Base-by-base conservation (phyloP, 2,888 invertebrate species). In the Sphinx pinastri region DNA sequence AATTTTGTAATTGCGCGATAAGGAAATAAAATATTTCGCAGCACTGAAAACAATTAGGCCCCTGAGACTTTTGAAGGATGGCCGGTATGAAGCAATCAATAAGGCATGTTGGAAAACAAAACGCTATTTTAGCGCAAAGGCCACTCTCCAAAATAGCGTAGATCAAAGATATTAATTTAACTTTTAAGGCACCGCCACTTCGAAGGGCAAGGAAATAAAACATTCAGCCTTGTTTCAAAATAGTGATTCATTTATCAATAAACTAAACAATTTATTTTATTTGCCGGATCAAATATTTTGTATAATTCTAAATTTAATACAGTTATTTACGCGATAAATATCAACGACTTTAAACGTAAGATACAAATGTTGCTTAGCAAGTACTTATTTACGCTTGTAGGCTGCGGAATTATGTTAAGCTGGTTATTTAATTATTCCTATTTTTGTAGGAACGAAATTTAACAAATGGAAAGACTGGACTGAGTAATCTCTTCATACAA, bases 331-430 rank as follows among this genome's bases (percentile, higher is more conserved):
- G 38, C 31, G 6, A 45, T 59, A 59, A 31, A 45, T 8, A n/a
- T 38, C 2, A 38, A 59, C 14, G 38, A 59, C 8, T 59, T n/a
- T 59, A 57, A 57, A 47, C 45, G 45, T n/a, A 60, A 47, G 16
- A 49, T 19, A 63, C 47, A 49, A 63, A 63, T 49, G 49, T 63
- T 16, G 63, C 45, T 38, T 38, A 60, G 38, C 45, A 59, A 59
- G 38, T n/a, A n/a, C n/a, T n/a, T 14, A 45, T 45, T n/a, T 45
- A 45, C n/a, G n/a, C 59, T 59, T 59, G 38, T 38, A 58, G 31
- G 31, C 45, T 60, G 45, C 45, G 45, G n/a, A 45, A n/a, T 45
- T 45, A 60, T 60, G 59, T 45, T 60, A 60, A 60, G 8, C n/a
- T 12, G 16, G 11, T 60, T 47, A 19, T 6, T 57, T 19, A 19